Percentiles rank a stretch among this genome's conserved stretches.
Evolutionary conservation across 2,113 vertebrate species (phyloP).

Genomic region (Saguinus imperator): DNA sequence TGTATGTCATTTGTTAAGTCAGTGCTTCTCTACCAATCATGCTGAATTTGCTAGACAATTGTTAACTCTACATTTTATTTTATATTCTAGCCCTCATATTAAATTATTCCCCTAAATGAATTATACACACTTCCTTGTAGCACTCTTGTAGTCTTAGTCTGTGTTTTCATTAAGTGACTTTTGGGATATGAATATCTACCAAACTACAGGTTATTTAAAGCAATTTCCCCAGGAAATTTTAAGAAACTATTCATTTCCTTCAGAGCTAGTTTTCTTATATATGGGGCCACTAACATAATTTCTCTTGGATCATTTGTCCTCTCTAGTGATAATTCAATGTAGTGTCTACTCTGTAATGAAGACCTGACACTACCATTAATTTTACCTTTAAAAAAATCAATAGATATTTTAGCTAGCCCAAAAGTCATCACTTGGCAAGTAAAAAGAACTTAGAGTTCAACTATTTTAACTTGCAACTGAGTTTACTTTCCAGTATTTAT

Average conservation of each 20-base stretch:
- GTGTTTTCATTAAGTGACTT: background rate
- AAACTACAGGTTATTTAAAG: slow-evolving; percentile 24
- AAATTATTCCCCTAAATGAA: slow-evolving; percentile 13
- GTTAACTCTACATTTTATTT: background rate
- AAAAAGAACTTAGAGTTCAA: slow-evolving; percentile 12
- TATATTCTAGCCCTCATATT: background rate
- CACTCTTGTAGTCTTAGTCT: background rate
- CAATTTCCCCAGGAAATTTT: slow-evolving; percentile 17
- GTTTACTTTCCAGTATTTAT: slow-evolving; percentile 50
- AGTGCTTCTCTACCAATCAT: background rate
- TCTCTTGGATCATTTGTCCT: slow-evolving; percentile 19
- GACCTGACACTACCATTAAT: slow-evolving; percentile 23
- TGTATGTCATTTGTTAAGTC: background rate
- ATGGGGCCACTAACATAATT: background rate
- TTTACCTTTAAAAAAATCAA: slow-evolving; percentile 47
- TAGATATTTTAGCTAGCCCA: background rate
- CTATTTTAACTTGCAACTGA: background rate
- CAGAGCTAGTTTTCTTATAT: background rate
- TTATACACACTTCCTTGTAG: background rate
- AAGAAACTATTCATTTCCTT: background rate
- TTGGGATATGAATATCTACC: background rate
- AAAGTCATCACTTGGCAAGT: slow-evolving; percentile 53
- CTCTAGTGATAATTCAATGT: slow-evolving; percentile 7
- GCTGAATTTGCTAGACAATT: background rate
- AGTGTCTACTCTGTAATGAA: slow-evolving; percentile 45